Base-by-base conservation (phyloP, 1,140 invertebrate species). In the Mercenaria mercenaria region DNA sequence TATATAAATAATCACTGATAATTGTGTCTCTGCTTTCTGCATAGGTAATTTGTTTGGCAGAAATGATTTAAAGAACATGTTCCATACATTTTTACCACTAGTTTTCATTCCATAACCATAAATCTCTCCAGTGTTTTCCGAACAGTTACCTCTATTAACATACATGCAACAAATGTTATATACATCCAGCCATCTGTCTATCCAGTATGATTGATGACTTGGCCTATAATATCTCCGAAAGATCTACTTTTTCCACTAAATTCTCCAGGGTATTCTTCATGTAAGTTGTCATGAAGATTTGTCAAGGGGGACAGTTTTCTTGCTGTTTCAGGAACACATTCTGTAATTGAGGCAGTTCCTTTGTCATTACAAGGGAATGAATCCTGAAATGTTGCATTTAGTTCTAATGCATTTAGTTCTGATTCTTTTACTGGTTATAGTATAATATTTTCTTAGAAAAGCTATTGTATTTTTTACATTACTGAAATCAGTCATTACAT, bases 91-190 rank as follows among this genome's bases (percentile, higher is more conserved):
- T 23, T n/a, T n/a, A 56, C 52, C 61, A 20, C 18, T 72, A 39
- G 23, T 72, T 39, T 37, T 72, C 34, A 37, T 72, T 72, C 67
- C 67, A 72, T 6, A 20, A 11, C 23, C 10, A 72, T 72, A 39
- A 72, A 72, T 72, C 67, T 72, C 32, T 34, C 67, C 34, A 8
- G 11, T 72, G 10, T 29, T 20, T 39, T 72, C 67, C 37, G 67
- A 72, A 72, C 67, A 72, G n/a, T 37, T 39, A 64, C 59, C 59
- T 64, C 59, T 64, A 4, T 64, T 64, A 64, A 64, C 59, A 20
- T 64, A 29, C 26, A 64, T 10, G 39, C 23, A 39, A 72, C 34
- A 37, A 72, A 72, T 72, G 2, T 72, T 72, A 23, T 72, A 37
- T 72, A 23, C 67, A 72, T 72, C 32, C 20, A 64, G 26, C n/a